Conservation (phyloP, 2,113 vertebrate species). For the Thymallus thymallus region DNA sequence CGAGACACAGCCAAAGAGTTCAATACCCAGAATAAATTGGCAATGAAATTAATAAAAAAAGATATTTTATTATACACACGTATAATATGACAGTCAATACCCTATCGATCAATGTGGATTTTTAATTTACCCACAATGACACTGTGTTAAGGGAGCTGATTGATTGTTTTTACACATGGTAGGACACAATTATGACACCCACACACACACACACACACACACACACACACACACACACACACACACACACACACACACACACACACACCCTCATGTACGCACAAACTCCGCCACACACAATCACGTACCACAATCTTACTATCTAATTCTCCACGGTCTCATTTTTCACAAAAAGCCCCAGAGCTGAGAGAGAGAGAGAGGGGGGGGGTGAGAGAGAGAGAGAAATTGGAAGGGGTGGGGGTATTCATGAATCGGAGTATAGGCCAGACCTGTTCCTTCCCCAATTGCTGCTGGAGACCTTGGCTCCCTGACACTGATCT, state of each 20-base stretch:
- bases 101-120: slow-evolving; percentile 60
- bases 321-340: slow-evolving; percentile 65
- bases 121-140: slow-evolving; percentile 68
- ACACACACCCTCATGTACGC: slow-evolving; percentile 20
- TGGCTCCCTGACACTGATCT: slow-evolving; percentile 18
- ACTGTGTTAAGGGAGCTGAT: slow-evolving; percentile 60
- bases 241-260: slow-evolving; percentile 41
- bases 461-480: slow-evolving; percentile 12
- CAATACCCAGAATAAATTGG: slow-evolving; percentile 38
- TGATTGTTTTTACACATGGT: slow-evolving; percentile 70
- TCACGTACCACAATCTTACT: slow-evolving; percentile 55
- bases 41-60: slow-evolving; percentile 42
- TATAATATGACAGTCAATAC: slow-evolving; percentile 64
- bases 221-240: slow-evolving; percentile 32
- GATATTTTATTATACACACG: slow-evolving; percentile 49
- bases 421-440: neutral
- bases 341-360: slow-evolving; percentile 59
- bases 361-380: slow-evolving; percentile 37
- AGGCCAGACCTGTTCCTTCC: slow-evolving; percentile 13
- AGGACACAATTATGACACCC: slow-evolving; percentile 57
- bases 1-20: slow-evolving; percentile 33
- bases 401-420: slow-evolving; percentile 30
- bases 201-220: slow-evolving; percentile 9
- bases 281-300: neutral
- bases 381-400: slow-evolving; percentile 4